phyloP scores from a whole-genome alignment of 2,888 invertebrate genomes.

The Leptinotarsa juncta region DNA sequence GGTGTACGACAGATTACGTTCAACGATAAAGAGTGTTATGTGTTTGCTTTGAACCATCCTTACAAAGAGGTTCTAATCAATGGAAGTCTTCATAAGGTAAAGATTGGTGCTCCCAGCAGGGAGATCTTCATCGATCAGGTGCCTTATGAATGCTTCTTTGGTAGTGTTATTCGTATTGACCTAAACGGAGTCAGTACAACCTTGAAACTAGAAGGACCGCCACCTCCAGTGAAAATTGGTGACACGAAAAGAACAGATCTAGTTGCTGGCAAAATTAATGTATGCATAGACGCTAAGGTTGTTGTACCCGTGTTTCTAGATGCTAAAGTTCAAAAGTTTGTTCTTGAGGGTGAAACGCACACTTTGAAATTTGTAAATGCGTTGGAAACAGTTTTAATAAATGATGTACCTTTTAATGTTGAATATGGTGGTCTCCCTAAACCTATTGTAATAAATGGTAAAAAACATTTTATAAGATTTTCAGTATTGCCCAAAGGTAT shows the following conservation, averaged over 20 bases:
- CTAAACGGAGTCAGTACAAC: constrained; percentile 82
- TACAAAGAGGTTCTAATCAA: constrained; percentile 81
- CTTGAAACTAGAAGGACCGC: constrained; percentile 88
- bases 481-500: constrained; percentile 81
- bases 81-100: constrained; percentile 80
- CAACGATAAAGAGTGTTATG: constrained; percentile 79
- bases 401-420: constrained; percentile 81
- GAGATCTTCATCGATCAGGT: constrained; percentile 90
- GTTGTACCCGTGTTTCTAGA: constrained; percentile 86
- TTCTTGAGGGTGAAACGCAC: constrained; percentile 77
- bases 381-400: constrained; percentile 80
- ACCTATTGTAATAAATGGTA: constrained; percentile 78
- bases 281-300: constrained; percentile 84
- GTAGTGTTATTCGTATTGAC: constrained; percentile 84
- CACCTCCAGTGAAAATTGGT: constrained; percentile 94
- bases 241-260: constrained; percentile 81
- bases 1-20: constrained; percentile 80
- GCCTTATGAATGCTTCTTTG: constrained; percentile 94
- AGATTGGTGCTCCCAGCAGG: constrained; percentile 91
- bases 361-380: constrained; percentile 85
- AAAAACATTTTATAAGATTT: constrained; percentile 84
- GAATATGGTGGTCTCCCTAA: constrained; percentile 88
- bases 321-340: constrained; percentile 84
- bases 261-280: constrained; percentile 85
- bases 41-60: constrained; percentile 74